These are phyloP conservation scores for Allobates femoralis DNA, from an alignment of 2,797 vertebrate genomes.

Conservation along the genomic window DNA sequence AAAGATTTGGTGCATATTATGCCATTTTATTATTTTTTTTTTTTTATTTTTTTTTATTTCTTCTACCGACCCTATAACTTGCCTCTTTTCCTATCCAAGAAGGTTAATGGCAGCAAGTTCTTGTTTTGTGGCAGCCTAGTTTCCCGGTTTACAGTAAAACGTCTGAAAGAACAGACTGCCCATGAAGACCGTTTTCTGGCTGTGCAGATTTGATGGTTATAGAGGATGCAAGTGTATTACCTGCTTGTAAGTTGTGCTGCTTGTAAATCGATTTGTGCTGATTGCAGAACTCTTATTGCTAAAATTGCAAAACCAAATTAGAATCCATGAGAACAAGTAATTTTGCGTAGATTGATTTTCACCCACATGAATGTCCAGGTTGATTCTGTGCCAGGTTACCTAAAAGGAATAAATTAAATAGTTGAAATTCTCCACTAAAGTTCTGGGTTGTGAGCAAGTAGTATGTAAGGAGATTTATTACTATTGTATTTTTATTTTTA, in stretches of 20 bases:
- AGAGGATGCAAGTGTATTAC: slow-evolving; percentile 3
- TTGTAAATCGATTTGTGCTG: slow-evolving; percentile 52
- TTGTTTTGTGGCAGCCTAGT: not conserved
- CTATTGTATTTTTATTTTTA: not conserved
- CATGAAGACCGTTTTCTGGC: slow-evolving; percentile 16
- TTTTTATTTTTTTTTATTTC: too few relatives aligned
- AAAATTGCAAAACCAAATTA: slow-evolving; percentile 57
- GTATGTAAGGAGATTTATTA: too few relatives aligned
- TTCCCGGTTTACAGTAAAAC: not conserved
- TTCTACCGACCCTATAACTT: not conserved
- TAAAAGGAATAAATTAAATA: slow-evolving; percentile 3
- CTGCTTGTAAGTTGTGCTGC: slow-evolving; percentile 38
- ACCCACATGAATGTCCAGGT: slow-evolving; percentile 40
- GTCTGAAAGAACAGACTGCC: not conserved
- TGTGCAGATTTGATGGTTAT: slow-evolving; percentile 12
- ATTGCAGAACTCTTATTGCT: slow-evolving; percentile 45
- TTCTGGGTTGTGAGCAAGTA: not conserved
- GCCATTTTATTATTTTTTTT: too few relatives aligned
- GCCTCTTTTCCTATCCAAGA: not conserved
- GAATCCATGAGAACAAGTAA: slow-evolving; percentile 50
- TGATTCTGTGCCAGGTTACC: slow-evolving; percentile 30
- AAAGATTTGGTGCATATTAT: too few relatives aligned
- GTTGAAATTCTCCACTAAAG: not conserved
- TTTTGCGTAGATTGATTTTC: slow-evolving; percentile 54
- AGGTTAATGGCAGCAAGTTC: not conserved